phyloP scores from a whole-genome alignment of 1,140 invertebrate genomes.

The Coelopa frigida region DNA sequence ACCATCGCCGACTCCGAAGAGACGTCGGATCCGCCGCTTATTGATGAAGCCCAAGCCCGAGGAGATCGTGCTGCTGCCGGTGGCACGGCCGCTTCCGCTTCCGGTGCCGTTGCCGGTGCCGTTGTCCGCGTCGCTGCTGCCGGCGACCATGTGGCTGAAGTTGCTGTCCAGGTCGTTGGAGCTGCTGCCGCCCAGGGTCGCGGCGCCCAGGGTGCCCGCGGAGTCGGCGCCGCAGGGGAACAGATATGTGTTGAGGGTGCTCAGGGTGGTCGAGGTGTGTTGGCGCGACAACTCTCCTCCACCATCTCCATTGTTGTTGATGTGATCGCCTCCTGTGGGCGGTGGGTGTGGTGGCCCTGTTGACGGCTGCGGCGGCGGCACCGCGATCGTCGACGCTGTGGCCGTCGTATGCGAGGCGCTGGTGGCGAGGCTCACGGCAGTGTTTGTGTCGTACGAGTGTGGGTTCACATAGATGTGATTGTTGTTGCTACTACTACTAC shows the following conservation, averaged over 20 bases:
- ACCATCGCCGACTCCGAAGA: constrained; percentile 28
- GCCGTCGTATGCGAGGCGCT: constrained; percentile 13
- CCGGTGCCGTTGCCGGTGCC: constrained; percentile 41
- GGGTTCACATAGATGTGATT: constrained; percentile 42
- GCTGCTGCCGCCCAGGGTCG: constrained; percentile 24
- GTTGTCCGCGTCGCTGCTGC: constrained; percentile 11
- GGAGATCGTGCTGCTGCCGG: constrained; percentile 21
- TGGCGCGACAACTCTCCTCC: constrained; percentile 13
- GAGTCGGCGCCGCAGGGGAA: constrained; percentile 37
- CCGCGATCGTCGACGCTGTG: constrained; percentile 11
- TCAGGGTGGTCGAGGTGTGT: constrained; percentile 33
- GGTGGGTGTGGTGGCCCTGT: neutral
- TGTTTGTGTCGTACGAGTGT: constrained; percentile 35
- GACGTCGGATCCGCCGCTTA: constrained; percentile 30
- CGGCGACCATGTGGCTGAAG: constrained; percentile 39
- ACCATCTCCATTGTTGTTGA: constrained; percentile 8
- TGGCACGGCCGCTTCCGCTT: constrained; percentile 24
- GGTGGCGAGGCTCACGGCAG: constrained; percentile 19
- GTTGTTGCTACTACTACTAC: constrained; percentile 24
- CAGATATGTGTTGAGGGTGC: constrained; percentile 42
- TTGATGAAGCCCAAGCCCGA: constrained; percentile 36
- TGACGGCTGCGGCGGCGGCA: neutral
- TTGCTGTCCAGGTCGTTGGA: constrained; percentile 41
- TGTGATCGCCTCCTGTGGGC: neutral
- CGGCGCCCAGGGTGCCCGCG: constrained; percentile 26